Base-by-base conservation (phyloP, 1,140 invertebrate species). In the Drosophila miranda region DNA sequence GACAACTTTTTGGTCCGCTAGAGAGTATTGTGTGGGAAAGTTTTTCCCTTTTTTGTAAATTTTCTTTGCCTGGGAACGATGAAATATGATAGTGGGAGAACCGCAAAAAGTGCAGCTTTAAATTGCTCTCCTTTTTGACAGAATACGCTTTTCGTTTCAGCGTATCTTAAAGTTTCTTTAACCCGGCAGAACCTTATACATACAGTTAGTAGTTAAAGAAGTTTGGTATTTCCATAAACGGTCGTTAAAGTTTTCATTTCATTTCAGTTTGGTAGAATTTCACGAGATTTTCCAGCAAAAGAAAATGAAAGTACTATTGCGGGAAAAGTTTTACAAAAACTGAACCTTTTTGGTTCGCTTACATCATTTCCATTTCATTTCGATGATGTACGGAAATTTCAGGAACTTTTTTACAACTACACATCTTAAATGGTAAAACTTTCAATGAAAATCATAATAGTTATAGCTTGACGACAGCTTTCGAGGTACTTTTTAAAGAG, bases 1-100 rank as follows among this genome's bases (percentile, higher is more conserved):
- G 48, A 23, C 26, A 73, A 57, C 30, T 57, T 74, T 74, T 46
- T 26, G 42, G 7, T 42, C 67, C 59, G 34, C 11, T 38, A 1
- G 34, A 3, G 34, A 1, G 5, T 5, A 19, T 21, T 48, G 45
- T 21, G 7, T 9, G 30, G 8, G 0, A 9, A 30, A 8, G 8
- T 30, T 30, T 30, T 46, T 59, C 51, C 45, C 50, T 43, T 52
- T 34, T 49, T 64, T 46, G 26, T 30, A 42, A 28, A 68, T 68
- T 48, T 41, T 41, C 26, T 48, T 49, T 68, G 48, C 44, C 7
- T 4, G 13, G 19, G 19, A 34, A 34, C 42, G 1, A 48, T 55
- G 56, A 56, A 56, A 69, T 68, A 68, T 68, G 34, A 68, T 43
- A 19, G 11, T 3, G 5, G 21, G n/a, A 8, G 16, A 1, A 48